Base-by-base conservation (phyloP, 2,113 vertebrate species). In the Sebastes fasciatus region DNA sequence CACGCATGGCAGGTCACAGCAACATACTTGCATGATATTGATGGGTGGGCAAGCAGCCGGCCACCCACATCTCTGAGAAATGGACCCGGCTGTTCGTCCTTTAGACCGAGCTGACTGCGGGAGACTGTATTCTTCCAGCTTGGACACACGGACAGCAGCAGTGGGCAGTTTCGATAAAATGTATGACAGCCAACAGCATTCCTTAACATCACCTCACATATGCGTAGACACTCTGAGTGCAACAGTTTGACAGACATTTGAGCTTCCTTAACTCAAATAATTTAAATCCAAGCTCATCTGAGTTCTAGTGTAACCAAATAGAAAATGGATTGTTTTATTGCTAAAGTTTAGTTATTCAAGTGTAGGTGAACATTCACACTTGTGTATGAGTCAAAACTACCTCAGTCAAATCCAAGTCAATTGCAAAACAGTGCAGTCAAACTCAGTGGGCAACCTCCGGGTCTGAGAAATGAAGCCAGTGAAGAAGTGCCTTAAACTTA, bases 21-120 rank as follows among this genome's bases (percentile, higher is more conserved):
- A 86, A 90, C 86, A 88, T 86, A 80, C 85, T 84, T 86, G 90
- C 82, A 80, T 86, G 87, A 87, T 90, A 91, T 92, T 92, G 92
- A 94, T 88, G 82, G 66, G 80, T 71, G 84, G 84, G 77, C 70
- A 69, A 88, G 87, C 83, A 89, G 88, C 76, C 76, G 80, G 82
- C 91, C 89, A 91, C 89, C 91, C 80, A 91, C 91, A 48, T 76
- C 40, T 80, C 85, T 84, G 84, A 88, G 87, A 86, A 87, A 93
- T 76, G 54, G 80, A 87, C 64, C 82, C 83, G 71, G 71, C 81
- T 89, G 86, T 86, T 90, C 10, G 82, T 92, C 74, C 79, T 90
- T 74, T 67, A 72, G 52, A 77, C 19, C 19, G 40, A 62, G 68
- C 69, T 67, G 82, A 80, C 75, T 66, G 57, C 21, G 57, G 19